Evolutionary conservation across 2,113 vertebrate species (phyloP), one percentile per base, ranked within the genome.

Genomic region (Syrrhaptes paradoxus): DNA sequence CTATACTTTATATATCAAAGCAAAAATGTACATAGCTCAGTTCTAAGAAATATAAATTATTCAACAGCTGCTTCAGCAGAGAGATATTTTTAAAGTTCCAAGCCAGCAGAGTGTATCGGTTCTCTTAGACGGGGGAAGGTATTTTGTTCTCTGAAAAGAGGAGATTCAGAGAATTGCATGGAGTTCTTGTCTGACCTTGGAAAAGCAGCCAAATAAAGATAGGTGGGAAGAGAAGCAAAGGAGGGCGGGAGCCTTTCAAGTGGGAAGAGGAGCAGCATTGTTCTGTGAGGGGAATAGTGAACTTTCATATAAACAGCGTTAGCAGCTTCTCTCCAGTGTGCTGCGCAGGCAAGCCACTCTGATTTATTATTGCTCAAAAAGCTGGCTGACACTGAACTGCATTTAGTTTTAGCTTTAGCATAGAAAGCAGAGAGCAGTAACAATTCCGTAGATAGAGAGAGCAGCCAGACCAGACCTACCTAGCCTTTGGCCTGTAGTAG

Each of bases 1-100:
- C 48, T 80, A 17, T 80, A 81, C 48, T 1, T 0, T 94, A 74
- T 82, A 55, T 80, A 78, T 91, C 46, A 87, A 95, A 83, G 75
- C 43, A 77, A 93, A 90, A 93, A 86, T 71, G 52, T 88, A 61
- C 68, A 34, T 83, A 82, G 20, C 68, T 58, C 59, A 41, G 22
- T 95, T 96, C 92, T 93, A 70, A 93, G 90, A 97, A 96, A 88
- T 63, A 90, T 79, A 93, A 97, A 94, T 95, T 93, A 93, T 93
- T 95, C 90, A 92, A 76, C 67, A 95, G 87, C 74, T 96, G 54
- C 65, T 88, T 91, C 46, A 78, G 65, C 66, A 93, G 48, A 73
- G 34, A 43, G 55, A 57, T 34, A 48, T 86, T 91, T 93, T 84
- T 52, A 15, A 78, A 86, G 65, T 45, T 96, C 0, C 1, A 71